Evolutionary conservation across 2,797 vertebrate genomes (phyloP), one percentile per base, ranked within the genome.

Genomic region (Galaxias olidus): DNA sequence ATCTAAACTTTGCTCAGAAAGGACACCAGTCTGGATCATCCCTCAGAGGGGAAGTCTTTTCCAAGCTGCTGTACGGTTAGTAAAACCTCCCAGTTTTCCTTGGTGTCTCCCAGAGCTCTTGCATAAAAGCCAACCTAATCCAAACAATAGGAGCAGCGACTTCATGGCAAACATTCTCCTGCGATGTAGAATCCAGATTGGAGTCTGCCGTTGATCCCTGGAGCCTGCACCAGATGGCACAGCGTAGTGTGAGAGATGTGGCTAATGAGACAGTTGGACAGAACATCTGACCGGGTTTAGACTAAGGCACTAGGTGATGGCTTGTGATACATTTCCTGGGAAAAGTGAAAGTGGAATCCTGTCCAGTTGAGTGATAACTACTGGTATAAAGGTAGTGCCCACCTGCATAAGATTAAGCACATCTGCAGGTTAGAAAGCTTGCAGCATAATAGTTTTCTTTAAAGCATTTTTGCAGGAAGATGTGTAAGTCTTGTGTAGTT

Each of bases 151-250:
- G 67, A 59, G 10, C 69, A 46, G 64, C 47, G 58, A 52, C 57
- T 73, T 67, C 58, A n/a, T 61, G 19, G 52, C 14, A 17, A 30
- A 20, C 45, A 59, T 10, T 68, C 62, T 64, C 64, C 59, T 51
- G 8, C 63, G 41, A 59, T 61, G 40, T 17, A 78, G 72, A 82
- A 79, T 73, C 71, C 14, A 54, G 40, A 0, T 17, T 13, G 9
- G 14, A 42, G 59, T 51, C 10, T n/a, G n/a, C n/a, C n/a, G n/a
- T n/a, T 42, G 20, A 61, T 17, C 48, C 30, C 48, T 7, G 14
- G 47, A 62, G 59, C n/a, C n/a, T 80, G 10, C 47, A 72, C 65
- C 74, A 73, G 68, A 80, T 76, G 76, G 68, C 65, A 63, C 51
- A 14, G 10, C 12, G 12, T 19, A 20, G 52, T 52, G 45, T 15